These are phyloP conservation scores for Saturnia pavonia DNA, from an alignment of 2,888 invertebrate species.

Conservation along the genomic window DNA sequence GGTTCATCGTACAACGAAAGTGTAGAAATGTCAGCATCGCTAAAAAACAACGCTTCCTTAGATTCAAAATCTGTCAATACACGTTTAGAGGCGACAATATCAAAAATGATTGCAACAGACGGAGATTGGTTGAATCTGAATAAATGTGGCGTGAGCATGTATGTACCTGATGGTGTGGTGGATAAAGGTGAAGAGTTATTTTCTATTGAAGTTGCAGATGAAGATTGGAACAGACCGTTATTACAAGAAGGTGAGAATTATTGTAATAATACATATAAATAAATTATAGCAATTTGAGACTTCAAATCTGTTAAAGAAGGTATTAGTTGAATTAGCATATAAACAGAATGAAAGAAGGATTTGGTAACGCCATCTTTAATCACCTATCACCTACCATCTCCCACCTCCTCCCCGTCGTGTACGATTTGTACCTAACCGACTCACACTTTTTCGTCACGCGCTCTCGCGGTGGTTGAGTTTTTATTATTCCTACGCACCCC, in stretches of 20 bases:
- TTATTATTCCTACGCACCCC: too few relatives aligned
- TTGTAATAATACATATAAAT: background rate
- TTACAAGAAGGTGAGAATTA: conserved; percentile 84
- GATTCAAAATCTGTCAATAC: conserved; percentile 60
- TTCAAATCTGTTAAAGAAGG: background rate
- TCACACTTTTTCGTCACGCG: too few relatives aligned
- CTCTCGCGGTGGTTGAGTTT: too few relatives aligned
- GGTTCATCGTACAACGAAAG: conserved; percentile 76
- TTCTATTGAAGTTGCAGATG: conserved; percentile 93
- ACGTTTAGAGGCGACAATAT: conserved; percentile 65
- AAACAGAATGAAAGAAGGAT: too few relatives aligned
- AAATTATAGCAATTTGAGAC: background rate
- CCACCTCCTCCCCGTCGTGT: too few relatives aligned
- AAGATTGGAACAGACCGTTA: conserved; percentile 94
- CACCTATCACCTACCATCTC: too few relatives aligned
- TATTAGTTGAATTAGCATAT: too few relatives aligned
- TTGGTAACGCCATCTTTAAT: too few relatives aligned
- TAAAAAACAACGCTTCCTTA: conserved; percentile 70
- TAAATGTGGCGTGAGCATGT: conserved; percentile 90
- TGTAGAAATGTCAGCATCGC: conserved; percentile 74
- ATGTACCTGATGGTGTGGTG: conserved; percentile 94
- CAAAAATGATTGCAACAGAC: conserved; percentile 78
- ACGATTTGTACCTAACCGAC: too few relatives aligned
- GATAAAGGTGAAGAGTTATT: conserved; percentile 91
- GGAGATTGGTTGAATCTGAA: conserved; percentile 86